A percentile compares a stretch with the other conserved stretches of the same genome.
These are phyloP conservation scores for Penelope pileata DNA, from an alignment of 2,113 vertebrate species.

Conservation along the genomic window DNA sequence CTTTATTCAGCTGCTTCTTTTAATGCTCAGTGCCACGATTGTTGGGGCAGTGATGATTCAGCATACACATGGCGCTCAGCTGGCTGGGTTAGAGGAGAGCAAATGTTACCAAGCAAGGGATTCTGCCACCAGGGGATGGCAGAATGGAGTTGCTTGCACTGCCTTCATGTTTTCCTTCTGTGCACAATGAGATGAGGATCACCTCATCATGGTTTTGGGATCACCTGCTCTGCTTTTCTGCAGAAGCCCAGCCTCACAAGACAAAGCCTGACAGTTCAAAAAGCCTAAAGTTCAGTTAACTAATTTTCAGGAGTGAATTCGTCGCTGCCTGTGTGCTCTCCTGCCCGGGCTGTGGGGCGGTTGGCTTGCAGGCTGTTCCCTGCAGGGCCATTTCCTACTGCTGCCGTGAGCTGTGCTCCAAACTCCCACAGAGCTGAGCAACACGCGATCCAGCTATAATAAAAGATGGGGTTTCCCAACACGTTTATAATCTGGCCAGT, in stretches of 20 bases:
- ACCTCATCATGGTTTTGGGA: neutral
- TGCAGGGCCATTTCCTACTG: constrained; percentile 7
- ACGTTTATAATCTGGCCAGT: neutral
- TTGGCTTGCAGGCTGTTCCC: constrained; percentile 34
- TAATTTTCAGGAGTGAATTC: neutral
- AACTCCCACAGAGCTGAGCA: neutral
- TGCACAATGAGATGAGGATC: neutral
- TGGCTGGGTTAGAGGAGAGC: neutral
- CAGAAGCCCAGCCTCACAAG: neutral
- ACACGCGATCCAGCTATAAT: neutral
- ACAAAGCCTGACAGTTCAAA: neutral
- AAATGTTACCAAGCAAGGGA: neutral
- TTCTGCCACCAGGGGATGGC: neutral
- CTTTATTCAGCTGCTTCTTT: constrained; percentile 20
- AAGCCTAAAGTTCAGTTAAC: neutral
- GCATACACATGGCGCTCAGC: neutral
- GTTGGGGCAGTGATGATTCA: neutral
- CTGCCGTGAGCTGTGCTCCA: neutral
- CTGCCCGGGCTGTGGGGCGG: neutral
- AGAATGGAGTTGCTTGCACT: neutral
- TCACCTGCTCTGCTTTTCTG: neutral
- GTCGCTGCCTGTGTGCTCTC: neutral
- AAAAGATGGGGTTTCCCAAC: constrained; percentile 9
- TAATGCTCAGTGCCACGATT: neutral
- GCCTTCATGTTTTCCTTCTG: neutral